phyloP scores from a whole-genome alignment of 2,797 vertebrate species.

The Phataginus tricuspis region DNA sequence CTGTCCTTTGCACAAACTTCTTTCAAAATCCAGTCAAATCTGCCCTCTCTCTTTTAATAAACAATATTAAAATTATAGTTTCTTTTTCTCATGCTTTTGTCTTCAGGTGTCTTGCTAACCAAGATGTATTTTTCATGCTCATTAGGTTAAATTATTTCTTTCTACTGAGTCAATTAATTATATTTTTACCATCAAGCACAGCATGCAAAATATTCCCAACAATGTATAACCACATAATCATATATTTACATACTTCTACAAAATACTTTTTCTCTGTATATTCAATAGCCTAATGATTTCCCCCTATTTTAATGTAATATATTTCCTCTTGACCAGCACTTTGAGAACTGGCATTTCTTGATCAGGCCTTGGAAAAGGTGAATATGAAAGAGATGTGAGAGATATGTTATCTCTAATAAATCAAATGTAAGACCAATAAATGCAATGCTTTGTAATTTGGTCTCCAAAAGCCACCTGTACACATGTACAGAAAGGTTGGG shows the following conservation, averaged over 20 bases:
- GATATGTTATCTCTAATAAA: neutral
- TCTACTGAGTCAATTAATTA: neutral
- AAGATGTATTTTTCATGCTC: slow-evolving; percentile 26
- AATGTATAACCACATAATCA: neutral
- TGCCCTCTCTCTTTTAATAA: neutral
- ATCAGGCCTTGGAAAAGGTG: slow-evolving; percentile 13
- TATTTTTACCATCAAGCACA: slow-evolving; percentile 10
- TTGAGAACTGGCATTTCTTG: slow-evolving; percentile 13
- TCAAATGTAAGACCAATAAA: neutral
- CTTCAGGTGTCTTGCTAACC: neutral
- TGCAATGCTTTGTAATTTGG: neutral
- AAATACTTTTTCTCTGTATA: neutral
- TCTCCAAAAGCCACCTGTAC: neutral
- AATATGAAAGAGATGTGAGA: neutral
- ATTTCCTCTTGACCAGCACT: neutral
- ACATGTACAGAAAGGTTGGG: neutral
- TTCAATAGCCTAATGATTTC: neutral
- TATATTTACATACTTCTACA: neutral
- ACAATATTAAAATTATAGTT: neutral
- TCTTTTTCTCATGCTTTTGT: slow-evolving; percentile 12
- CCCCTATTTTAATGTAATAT: neutral
- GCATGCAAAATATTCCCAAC: neutral
- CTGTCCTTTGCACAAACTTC: neutral
- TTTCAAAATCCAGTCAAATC: slow-evolving; percentile 27
- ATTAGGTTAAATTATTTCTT: neutral